These are phyloP conservation scores for Stenodema calcarata DNA, from an alignment of 2,888 invertebrate genomes.

Conservation along the genomic window DNA sequence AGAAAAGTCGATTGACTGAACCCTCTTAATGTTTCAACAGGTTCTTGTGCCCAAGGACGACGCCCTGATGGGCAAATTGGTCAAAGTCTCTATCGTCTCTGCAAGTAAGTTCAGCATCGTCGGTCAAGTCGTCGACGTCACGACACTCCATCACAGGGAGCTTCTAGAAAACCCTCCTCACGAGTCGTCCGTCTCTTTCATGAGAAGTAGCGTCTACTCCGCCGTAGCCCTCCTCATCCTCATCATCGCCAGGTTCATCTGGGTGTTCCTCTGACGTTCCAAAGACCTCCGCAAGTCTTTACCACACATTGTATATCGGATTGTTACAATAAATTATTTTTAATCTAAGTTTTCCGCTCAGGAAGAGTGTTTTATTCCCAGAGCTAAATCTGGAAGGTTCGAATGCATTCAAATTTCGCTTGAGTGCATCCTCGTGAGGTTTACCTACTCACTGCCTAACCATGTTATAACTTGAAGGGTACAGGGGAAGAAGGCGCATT, in stretches of 20 bases:
- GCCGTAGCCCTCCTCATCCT: conserved; percentile 6
- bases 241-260: conserved; percentile 28
- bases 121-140: conserved; percentile 67
- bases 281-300: not conserved
- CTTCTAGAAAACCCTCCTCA: not conserved
- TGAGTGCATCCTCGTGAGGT: no score
- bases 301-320: not conserved
- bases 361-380: no score
- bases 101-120: conserved; percentile 81
- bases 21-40: conserved; percentile 58
- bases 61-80: conserved; percentile 80
- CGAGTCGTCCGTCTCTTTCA: not conserved
- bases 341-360: no score
- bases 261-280: conserved; percentile 16
- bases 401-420: no score
- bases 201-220: not conserved
- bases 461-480: no score
- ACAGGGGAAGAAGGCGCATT: no score
- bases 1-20: no score
- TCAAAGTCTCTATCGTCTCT: conserved; percentile 76
- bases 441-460: no score
- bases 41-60: conserved; percentile 81
- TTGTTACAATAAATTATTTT: not conserved
- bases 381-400: no score
- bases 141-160: not conserved